Percentiles rank a stretch among this genome's conserved stretches.
Conservation (phyloP, 2,888 invertebrate genomes). For the Deilephila porcellus region DNA sequence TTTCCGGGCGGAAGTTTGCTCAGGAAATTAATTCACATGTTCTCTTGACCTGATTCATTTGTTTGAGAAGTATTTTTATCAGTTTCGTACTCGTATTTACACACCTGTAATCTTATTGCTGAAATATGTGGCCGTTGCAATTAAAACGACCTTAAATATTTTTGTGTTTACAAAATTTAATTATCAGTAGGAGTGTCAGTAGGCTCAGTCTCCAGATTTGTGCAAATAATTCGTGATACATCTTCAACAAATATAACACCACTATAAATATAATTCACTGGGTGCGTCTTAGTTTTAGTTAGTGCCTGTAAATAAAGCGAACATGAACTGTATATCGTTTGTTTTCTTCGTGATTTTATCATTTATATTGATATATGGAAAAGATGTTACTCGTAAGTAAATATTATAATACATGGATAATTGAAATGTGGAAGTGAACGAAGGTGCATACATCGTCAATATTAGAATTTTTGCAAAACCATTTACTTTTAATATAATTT, state of each 20-base stretch:
- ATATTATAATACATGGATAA: not conserved
- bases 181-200: slow-evolving; percentile 1
- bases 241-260: not conserved
- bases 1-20: not conserved
- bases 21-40: not conserved
- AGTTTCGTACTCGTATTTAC: not conserved
- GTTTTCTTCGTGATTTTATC: slow-evolving; percentile 5
- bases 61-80: slow-evolving; percentile 16
- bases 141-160: slow-evolving; percentile 3
- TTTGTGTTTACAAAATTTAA: not conserved
- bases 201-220: slow-evolving; percentile 5
- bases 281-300: not conserved
- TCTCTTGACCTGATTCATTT: slow-evolving; percentile 6
- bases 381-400: slow-evolving; percentile 45
- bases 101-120: slow-evolving; percentile 8
- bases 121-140: not conserved
- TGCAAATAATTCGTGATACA: slow-evolving; percentile 15
- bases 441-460: too few relatives aligned
- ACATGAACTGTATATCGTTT: slow-evolving; percentile 7
- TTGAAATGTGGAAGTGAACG: too few relatives aligned
- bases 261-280: slow-evolving; percentile 11
- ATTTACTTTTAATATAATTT: too few relatives aligned
- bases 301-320: slow-evolving; percentile 11
- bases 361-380: slow-evolving; percentile 25
- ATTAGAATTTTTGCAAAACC: too few relatives aligned